A percentile compares a stretch with the other conserved stretches of the same genome.
Conservation (phyloP, 1,140 invertebrate genomes). For the Trichonephila inaurata region DNA sequence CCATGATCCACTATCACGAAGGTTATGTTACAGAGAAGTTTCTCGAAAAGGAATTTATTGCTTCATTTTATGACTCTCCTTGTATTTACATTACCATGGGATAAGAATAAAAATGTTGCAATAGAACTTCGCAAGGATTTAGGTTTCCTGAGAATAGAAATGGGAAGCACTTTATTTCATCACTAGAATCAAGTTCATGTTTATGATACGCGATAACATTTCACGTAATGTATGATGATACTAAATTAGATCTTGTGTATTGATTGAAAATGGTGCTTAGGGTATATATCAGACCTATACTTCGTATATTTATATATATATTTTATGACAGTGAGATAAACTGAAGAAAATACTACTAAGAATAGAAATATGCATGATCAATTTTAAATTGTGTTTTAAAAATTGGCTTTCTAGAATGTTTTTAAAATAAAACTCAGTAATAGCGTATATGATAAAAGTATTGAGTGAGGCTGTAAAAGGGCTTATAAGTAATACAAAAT, state of each 20-base stretch:
- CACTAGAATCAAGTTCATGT: not conserved
- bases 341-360: no score
- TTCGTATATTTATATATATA: no score
- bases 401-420: no score
- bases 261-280: not conserved
- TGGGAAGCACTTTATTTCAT: not conserved
- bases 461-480: no score
- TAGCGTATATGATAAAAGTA: no score
- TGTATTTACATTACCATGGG: constrained; percentile 27
- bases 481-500: no score
- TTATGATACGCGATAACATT: not conserved
- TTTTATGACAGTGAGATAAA: no score
- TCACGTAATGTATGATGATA: no score
- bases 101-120: constrained; percentile 29
- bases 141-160: not conserved
- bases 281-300: no score
- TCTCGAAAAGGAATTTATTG: constrained; percentile 46
- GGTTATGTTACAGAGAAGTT: constrained; percentile 43
- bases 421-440: no score
- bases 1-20: constrained; percentile 16
- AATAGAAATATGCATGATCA: no score
- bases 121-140: not conserved
- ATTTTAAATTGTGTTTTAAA: no score
- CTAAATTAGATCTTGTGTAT: not conserved
- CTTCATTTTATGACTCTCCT: constrained; percentile 1